Evolutionary conservation across 2,888 invertebrate species (phyloP), one percentile per base, ranked within the genome.

Genomic region (Panopea generosa): DNA sequence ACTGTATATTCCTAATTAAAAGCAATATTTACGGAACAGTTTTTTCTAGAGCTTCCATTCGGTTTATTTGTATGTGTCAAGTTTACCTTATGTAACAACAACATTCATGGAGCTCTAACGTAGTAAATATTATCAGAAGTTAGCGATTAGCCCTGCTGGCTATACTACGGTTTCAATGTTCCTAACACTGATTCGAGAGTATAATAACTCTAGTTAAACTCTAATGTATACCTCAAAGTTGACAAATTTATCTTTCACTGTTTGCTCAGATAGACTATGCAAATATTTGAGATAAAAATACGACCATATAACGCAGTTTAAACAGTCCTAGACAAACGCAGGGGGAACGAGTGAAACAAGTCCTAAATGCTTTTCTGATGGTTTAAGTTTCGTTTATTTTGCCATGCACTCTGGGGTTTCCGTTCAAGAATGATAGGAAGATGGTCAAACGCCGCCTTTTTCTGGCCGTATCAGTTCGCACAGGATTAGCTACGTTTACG

Each of bases 241-340:
- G 77, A 77, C 72, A 77, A 60, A 77, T 69, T 69, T 72, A 77
- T 77, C 77, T 77, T 52, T 68, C 45, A 45, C 71, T 65, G 69
- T 77, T 77, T 77, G 77, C 69, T 60, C 53, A 65, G 77, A 73
- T 77, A 77, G 59, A 65, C 66, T 66, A 40, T 45, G 60, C 52
- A 77, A 77, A 77, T 66, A 77, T 69, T 56, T 40, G 63, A 20
- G 71, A 77, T 77, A 77, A 67, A 66, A 67, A 38, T 59, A 67
- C 66, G 66, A 53, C 29, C 33, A 55, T 60, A 66, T 47, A 65
- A 66, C 62, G 47, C 56, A 33, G 67, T 69, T 62, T 62, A 57
- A n/a, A 70, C 65, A 71, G 55, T 43, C 56, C 45, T 18, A 45
- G 16, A 45, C 45, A 9, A 45, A 18, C 45, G 6, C 45, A 16